Base-by-base conservation (phyloP, 2,888 invertebrate species). In the Anticlea derivata region DNA sequence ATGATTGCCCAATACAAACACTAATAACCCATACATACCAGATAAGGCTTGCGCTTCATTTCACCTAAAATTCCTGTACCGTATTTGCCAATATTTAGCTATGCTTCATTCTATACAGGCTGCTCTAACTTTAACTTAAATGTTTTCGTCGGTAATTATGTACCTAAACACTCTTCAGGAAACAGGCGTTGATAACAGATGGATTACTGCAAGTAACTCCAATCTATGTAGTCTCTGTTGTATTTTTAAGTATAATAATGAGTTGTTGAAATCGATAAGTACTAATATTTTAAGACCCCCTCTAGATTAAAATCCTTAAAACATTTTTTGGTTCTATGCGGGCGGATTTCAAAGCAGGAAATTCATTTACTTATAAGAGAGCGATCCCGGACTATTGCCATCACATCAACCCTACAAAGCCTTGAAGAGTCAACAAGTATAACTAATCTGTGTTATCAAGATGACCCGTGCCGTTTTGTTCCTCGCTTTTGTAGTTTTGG, bases 291-390 rank as follows among this genome's bases (percentile, higher is more conserved):
- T 31, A 17, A 24, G 38, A 39, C 46, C 38, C 38, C 46, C 46
- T 46, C 11, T 46, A 46, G 31, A 34, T 44, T 6, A 30, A 30
- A 27, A 4, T 34, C 17, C 12, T 24, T 22, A 30, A 6, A 40
- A 7, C 22, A 17, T 11, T 22, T 26, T 46, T 47, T n/a, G 39
- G 47, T 5, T 22, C n/a, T n/a, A 52, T 52, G 52, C 52, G 52
- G 52, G 52, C 13, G 31, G 23, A 38, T 47, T 47, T 38, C 20
- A 34, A 40, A 7, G 27, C 22, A 30, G 37, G n/a, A 17, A 30
- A 30, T n/a, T n/a, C n/a, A 38, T 7, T 4, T 11, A 8, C 43
- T 17, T 52, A 52, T 20, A 51, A 43, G 17, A 22, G 29, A 23
- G 8, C 5, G 23, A 27, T 44, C 13, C 7, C 13, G 12, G n/a